Base-by-base conservation (phyloP, 2,888 invertebrate species). In the Nephrotoma appendiculata region DNA sequence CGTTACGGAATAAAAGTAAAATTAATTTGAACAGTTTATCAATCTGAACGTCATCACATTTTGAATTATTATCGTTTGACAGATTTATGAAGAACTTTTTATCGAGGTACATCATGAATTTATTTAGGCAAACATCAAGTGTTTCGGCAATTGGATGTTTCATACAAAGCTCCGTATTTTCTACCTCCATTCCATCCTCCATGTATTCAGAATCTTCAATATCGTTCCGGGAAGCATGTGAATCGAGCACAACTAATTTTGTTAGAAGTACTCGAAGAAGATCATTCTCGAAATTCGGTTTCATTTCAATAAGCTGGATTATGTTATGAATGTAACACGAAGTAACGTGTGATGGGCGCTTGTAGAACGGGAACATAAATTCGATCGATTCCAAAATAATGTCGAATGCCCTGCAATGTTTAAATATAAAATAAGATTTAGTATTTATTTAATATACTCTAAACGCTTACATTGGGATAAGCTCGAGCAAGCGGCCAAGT, bases 311-410 rank as follows among this genome's bases (percentile, higher is more conserved):
- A 88, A 97, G 93, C 93, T 94, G 94, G 86, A 98, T 92, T 83
- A 97, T 91, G 91, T 97, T 97, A 89, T 95, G 94, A 19, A 97
- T 90, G 91, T 96, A 98, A 11, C 95, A 94, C 89, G 95, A 95
- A 88, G 96, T 95, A 0, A 93, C 90, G 89, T 94, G 94, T 4
- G 94, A 92, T 0, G 94, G 93, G 87, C 93, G 94, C 89, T 94
- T 95, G 90, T 94, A 93, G 90, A 96, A 98, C 0, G 98, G 98
- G 91, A 95, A 98, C 86, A 93, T 92, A 3, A 93, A 92, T 87
- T 93, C 92, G 19, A 97, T 91, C 11, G 94, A 92, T 85, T 95
- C 93, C 88, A 96, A 90, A 19, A 97, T 91, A 41, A 96, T 91
- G 88, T 95, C 94, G 89, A 94, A 94, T 41, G 95, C 94, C 52